A percentile compares a stretch with the other conserved stretches of the same genome.
These are phyloP conservation scores for Girardia tigrina DNA, from an alignment of 2,888 invertebrate genomes.

Conservation along the genomic window DNA sequence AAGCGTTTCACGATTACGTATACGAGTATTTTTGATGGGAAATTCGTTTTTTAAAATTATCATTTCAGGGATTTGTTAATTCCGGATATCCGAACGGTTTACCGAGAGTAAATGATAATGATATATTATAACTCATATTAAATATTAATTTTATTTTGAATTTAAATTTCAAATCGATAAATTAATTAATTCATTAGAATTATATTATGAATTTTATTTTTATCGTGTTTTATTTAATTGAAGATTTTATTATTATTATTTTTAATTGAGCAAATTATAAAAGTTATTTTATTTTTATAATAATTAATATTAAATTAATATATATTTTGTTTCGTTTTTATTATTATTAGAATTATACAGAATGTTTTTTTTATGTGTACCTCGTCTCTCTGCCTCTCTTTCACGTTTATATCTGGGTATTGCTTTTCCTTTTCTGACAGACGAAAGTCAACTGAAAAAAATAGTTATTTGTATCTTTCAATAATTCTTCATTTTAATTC, in stretches of 20 bases:
- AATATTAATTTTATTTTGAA: too few relatives aligned
- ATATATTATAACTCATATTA: background rate
- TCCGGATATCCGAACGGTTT: slow-evolving; percentile 37
- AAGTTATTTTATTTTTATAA: background rate
- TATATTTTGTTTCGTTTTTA: background rate
- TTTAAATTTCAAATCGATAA: too few relatives aligned
- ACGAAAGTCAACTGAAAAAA: slow-evolving; percentile 4
- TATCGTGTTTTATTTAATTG: too few relatives aligned
- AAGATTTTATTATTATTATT: too few relatives aligned
- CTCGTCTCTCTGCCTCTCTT: too few relatives aligned
- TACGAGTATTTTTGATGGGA: slow-evolving; percentile 50
- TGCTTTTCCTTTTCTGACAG: too few relatives aligned
- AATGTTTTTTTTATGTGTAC: too few relatives aligned
- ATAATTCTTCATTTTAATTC: background rate
- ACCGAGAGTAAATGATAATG: background rate
- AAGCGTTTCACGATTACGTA: slow-evolving; percentile 96
- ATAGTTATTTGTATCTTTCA: background rate
- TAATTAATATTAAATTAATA: background rate
- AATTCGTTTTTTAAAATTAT: background rate
- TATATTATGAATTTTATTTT: too few relatives aligned
- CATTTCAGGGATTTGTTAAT: slow-evolving; percentile 37
- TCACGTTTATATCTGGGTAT: too few relatives aligned
- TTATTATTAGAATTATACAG: too few relatives aligned
- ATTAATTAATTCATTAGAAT: too few relatives aligned
- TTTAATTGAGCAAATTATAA: too few relatives aligned